Evolutionary conservation across 2,797 vertebrate genomes (phyloP).

Genomic region (Dendrocincla tyrannina): DNA sequence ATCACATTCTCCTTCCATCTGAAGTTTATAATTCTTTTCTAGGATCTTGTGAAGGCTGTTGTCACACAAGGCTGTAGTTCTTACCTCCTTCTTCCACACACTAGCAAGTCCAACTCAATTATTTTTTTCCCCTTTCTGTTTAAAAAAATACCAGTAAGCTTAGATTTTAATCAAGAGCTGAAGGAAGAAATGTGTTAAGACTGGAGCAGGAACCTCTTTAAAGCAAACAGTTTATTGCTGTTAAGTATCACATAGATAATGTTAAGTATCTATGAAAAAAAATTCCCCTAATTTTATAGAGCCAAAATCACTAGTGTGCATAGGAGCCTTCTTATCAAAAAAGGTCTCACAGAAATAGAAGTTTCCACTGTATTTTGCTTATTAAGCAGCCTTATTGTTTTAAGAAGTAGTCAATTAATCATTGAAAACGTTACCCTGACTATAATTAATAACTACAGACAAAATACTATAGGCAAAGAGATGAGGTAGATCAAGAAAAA

Average conservation of each 20-base stretch:
- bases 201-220: background rate
- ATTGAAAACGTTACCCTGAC: slow-evolving; percentile 66
- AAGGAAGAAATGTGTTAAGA: background rate
- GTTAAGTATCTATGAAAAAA: background rate
- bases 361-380: slow-evolving; percentile 31
- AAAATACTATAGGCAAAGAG: slow-evolving; percentile 52
- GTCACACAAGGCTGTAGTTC: background rate
- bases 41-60: background rate
- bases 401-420: slow-evolving; percentile 74
- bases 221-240: background rate
- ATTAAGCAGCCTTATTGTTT: slow-evolving; percentile 74
- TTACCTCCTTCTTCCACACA: rapidly evolving
- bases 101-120: background rate
- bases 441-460: slow-evolving; percentile 76
- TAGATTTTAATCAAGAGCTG: background rate
- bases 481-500: slow-evolving; percentile 30
- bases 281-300: background rate
- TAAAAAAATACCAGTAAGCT: background rate
- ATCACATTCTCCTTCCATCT: background rate
- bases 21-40: background rate
- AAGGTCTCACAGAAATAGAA: background rate
- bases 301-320: background rate
- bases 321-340: background rate
- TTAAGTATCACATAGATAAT: background rate
- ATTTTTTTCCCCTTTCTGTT: background rate